Evolutionary conservation across 2,888 invertebrate genomes (phyloP).

Genomic region (Steinernema hermaphroditum): DNA sequence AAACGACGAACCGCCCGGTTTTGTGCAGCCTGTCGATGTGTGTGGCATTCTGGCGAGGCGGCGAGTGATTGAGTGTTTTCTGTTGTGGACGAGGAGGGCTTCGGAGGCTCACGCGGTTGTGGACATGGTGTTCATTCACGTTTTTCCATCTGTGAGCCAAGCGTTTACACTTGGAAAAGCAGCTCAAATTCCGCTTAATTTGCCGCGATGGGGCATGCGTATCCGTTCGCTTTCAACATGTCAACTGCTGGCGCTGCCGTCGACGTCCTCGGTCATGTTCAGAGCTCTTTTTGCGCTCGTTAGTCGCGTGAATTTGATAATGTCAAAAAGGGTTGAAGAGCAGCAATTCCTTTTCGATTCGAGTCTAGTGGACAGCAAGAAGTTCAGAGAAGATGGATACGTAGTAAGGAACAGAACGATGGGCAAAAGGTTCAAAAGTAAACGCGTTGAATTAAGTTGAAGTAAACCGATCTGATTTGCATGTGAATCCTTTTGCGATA

Average conservation of each 20-base stretch:
- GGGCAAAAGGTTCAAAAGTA: no score
- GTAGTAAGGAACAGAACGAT: no score
- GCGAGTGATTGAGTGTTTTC: constrained; percentile 20
- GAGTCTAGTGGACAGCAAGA: neutral
- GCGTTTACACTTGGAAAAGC: constrained; percentile 22
- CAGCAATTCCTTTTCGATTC: no score
- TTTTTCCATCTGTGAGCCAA: neutral
- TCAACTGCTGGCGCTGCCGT: constrained; percentile 18
- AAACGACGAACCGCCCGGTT: neutral
- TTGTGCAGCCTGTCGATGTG: neutral
- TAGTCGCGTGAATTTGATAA: constrained; percentile 27
- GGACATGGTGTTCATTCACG: constrained; percentile 14
- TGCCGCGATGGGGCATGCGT: constrained; percentile 14
- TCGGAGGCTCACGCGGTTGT: neutral
- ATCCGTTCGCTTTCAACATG: constrained; percentile 19
- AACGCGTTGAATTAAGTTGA: neutral
- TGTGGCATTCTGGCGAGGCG: neutral
- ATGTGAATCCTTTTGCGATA: no score
- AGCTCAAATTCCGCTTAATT: constrained; percentile 20
- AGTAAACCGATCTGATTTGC: no score
- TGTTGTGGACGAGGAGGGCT: neutral
- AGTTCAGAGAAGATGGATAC: neutral
- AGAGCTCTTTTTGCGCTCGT: constrained; percentile 23
- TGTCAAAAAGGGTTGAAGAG: no score
- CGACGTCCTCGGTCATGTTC: constrained; percentile 15